These are phyloP conservation scores for Augiades crinisus DNA, from an alignment of 2,888 invertebrate species.

Conservation along the genomic window DNA sequence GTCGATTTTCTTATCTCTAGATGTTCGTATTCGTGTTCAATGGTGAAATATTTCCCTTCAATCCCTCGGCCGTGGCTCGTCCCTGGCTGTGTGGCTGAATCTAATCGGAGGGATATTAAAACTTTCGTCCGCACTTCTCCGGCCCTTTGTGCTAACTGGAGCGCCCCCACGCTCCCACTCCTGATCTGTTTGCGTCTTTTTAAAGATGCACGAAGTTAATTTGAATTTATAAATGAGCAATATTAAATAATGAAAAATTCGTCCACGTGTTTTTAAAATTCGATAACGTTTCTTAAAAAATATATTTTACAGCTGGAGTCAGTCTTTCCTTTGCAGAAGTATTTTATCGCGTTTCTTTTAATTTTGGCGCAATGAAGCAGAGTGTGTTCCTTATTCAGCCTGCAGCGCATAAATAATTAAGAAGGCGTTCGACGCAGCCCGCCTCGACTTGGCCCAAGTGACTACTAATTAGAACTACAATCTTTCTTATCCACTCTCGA, in stretches of 20 bases:
- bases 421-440: constrained; percentile 63
- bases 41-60: constrained; percentile 59
- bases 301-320: no score
- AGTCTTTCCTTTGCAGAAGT: constrained; percentile 7
- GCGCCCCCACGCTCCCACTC: constrained; percentile 42
- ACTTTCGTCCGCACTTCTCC: constrained; percentile 64
- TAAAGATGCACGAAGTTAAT: constrained; percentile 51
- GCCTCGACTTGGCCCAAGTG: constrained; percentile 47
- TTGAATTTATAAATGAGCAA: constrained; percentile 31
- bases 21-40: constrained; percentile 67
- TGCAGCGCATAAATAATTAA: constrained; percentile 73
- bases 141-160: constrained; percentile 57
- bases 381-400: constrained; percentile 61
- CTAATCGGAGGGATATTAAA: constrained; percentile 79
- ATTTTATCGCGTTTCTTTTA: constrained; percentile 38
- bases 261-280: background rate
- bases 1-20: constrained; percentile 59
- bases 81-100: constrained; percentile 63
- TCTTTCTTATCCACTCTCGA: constrained; percentile 31
- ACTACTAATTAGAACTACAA: constrained; percentile 60
- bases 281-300: no score
- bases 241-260: constrained; percentile 9
- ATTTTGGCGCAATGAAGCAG: constrained; percentile 58
- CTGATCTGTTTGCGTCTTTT: constrained; percentile 50
- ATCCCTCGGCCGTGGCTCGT: constrained; percentile 48